Percentiles rank a stretch among this genome's conserved stretches.
Conservation (phyloP, 2,113 vertebrate genomes). For the Sialia sialis region DNA sequence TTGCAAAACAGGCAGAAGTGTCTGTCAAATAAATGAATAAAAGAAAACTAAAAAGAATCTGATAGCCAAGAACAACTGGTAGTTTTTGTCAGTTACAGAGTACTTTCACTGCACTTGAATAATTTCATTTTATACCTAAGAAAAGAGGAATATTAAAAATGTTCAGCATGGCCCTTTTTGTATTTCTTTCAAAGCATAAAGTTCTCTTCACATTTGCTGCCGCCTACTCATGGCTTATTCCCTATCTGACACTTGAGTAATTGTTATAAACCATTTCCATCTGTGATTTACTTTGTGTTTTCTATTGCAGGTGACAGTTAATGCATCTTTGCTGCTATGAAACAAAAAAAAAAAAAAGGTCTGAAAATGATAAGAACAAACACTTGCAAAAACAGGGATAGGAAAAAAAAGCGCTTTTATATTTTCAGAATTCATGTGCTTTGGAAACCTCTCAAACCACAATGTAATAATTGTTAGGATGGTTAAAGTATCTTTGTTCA, state of each 20-base stretch:
- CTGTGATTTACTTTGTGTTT: conserved; percentile 36
- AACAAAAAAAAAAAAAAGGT: neutral
- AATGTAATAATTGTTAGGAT: neutral
- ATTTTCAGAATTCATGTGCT: neutral
- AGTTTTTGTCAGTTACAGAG: neutral
- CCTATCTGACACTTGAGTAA: conserved; percentile 35
- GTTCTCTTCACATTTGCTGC: conserved; percentile 6
- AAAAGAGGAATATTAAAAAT: conserved; percentile 34
- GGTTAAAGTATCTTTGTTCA: neutral
- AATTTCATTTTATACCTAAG: conserved; percentile 17
- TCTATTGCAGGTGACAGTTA: conserved; percentile 13
- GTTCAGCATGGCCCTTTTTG: neutral
- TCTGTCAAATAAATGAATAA: conserved; percentile 4
- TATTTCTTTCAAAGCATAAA: conserved; percentile 7
- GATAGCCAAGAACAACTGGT: neutral
- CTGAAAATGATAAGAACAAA: conserved; percentile 1
- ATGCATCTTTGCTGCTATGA: conserved; percentile 16
- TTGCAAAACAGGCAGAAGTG: neutral
- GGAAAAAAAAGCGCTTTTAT: neutral
- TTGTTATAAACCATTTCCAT: conserved; percentile 46
- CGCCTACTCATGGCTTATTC: neutral
- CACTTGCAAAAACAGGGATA: neutral
- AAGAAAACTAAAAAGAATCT: neutral
- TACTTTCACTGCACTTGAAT: neutral
- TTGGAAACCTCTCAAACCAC: neutral